A percentile compares a stretch with the other conserved stretches of the same genome.
These are phyloP conservation scores for Donacobius atricapilla DNA, from an alignment of 2,113 vertebrate species.

Conservation along the genomic window DNA sequence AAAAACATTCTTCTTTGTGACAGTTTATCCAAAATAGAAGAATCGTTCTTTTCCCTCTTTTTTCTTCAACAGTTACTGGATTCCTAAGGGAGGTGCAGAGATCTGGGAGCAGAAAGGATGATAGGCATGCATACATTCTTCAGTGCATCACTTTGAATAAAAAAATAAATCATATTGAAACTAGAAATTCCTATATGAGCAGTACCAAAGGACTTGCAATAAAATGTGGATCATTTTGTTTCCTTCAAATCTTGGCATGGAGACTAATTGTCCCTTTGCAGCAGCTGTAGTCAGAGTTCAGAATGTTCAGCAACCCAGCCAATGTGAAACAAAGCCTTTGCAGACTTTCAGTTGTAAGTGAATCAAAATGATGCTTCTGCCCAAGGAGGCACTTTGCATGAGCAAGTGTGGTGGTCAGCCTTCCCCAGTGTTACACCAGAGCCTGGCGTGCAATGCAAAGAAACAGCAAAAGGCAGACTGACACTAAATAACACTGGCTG, in stretches of 20 bases:
- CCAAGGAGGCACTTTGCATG: background rate
- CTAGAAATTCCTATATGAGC: background rate
- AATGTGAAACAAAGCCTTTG: background rate
- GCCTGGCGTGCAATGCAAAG: background rate
- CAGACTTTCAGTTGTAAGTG: background rate
- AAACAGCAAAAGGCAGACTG: background rate
- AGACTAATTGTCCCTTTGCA: background rate
- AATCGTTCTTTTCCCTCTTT: background rate
- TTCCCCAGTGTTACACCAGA: background rate
- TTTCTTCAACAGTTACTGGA: background rate
- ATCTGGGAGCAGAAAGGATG: background rate
- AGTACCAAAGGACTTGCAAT: background rate
- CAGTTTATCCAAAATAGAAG: background rate
- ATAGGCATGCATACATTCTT: background rate
- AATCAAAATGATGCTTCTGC: background rate
- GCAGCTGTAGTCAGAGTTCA: constrained; percentile 14
- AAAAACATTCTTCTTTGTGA: background rate
- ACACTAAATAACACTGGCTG: background rate
- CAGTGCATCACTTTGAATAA: background rate
- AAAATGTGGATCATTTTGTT: background rate
- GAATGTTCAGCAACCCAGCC: background rate
- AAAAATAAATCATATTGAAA: background rate
- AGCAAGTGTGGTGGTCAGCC: background rate
- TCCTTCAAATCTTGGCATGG: background rate
- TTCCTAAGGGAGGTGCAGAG: background rate